Evolutionary conservation across 2,888 invertebrate species (phyloP).

Genomic region (Nycteola revayana): DNA sequence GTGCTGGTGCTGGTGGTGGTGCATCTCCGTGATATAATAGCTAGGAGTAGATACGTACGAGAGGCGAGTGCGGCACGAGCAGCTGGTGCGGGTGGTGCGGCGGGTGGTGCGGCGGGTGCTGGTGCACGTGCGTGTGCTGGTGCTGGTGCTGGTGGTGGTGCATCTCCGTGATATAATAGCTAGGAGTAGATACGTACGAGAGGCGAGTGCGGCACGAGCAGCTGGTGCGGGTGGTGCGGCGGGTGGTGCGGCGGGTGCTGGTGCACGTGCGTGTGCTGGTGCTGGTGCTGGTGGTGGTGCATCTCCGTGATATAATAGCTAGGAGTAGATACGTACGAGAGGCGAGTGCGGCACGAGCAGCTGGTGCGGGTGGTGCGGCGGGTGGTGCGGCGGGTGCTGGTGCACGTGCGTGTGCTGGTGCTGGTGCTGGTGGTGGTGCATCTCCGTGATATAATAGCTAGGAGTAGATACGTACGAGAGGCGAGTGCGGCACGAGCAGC

Average conservation of each 20-base stretch:
- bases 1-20: conserved; percentile 90
- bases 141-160: conserved; percentile 91
- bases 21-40: conserved; percentile 85
- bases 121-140: conserved; percentile 89
- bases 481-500: conserved; percentile 37
- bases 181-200: conserved; percentile 21
- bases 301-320: conserved; percentile 88
- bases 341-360: conserved; percentile 71
- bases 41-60: conserved; percentile 3
- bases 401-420: conserved; percentile 82
- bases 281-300: conserved; percentile 91
- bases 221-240: conserved; percentile 72
- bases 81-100: conserved; percentile 83
- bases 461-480: conserved; percentile 56
- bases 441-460: neutral
- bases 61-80: conserved; percentile 52
- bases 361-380: conserved; percentile 50
- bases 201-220: conserved; percentile 91
- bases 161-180: conserved; percentile 84
- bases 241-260: too few relatives aligned
- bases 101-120: conserved; percentile 91
- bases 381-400: conserved; percentile 75
- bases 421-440: conserved; percentile 52
- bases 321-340: conserved; percentile 43
- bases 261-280: conserved; percentile 46